Conservation (phyloP, 2,797 vertebrate genomes). For the Gastrophryne carolinensis region DNA sequence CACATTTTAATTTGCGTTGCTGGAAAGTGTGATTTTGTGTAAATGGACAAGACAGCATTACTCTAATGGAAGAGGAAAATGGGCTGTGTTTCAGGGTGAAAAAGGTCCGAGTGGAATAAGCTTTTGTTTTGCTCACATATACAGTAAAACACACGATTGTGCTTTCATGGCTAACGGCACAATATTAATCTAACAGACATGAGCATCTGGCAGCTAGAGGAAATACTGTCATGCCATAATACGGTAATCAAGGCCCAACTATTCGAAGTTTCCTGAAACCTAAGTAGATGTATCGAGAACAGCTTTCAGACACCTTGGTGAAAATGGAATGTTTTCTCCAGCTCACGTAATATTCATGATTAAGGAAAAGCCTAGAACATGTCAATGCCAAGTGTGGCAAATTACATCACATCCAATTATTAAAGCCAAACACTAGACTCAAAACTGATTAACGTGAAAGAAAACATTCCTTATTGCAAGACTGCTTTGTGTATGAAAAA, state of each 20-base stretch:
- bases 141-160: conserved; percentile 25
- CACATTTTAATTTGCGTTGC: conserved; percentile 3
- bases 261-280: conserved; percentile 41
- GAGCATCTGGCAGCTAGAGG: conserved; percentile 43
- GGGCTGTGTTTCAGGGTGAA: conserved; percentile 22
- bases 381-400: conserved; percentile 27
- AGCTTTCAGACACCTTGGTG: conserved; percentile 39
- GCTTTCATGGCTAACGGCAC: conserved; percentile 18
- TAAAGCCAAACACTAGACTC: conserved; percentile 13
- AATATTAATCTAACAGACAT: conserved; percentile 42
- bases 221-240: conserved; percentile 46
- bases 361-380: conserved; percentile 20
- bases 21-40: conserved; percentile 2
- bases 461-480: conserved; percentile 1
- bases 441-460: conserved; percentile 24
- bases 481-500: not conserved
- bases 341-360: conserved; percentile 12
- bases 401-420: conserved; percentile 42
- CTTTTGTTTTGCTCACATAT: conserved; percentile 11
- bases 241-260: conserved; percentile 29
- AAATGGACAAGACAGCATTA: not conserved
- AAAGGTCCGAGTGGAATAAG: conserved; percentile 19
- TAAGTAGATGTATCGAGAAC: conserved; percentile 24
- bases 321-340: conserved; percentile 24
- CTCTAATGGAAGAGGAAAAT: conserved; percentile 24